Percentiles rank a stretch among this genome's conserved stretches.
Evolutionary conservation across 1,140 invertebrate genomes (phyloP).

Genomic region (Coenobita brevimanus): DNA sequence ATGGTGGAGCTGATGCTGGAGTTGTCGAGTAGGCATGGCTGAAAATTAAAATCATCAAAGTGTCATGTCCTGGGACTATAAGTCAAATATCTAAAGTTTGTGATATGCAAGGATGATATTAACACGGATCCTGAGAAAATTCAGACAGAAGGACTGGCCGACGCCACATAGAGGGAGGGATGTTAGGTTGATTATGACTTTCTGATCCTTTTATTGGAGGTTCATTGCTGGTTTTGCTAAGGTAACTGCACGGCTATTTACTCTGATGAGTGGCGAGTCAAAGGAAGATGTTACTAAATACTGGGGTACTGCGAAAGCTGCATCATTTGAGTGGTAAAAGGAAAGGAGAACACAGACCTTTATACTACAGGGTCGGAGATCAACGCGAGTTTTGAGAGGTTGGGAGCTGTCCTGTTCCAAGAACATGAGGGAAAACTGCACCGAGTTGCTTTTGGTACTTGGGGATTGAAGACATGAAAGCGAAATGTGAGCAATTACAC

Average conservation of each 20-base stretch:
- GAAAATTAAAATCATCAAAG: too few relatives aligned
- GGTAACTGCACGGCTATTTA: neutral
- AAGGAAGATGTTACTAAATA: neutral
- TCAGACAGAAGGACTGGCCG: neutral
- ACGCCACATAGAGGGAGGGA: neutral
- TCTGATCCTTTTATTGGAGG: conserved; percentile 13
- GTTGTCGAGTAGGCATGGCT: too few relatives aligned
- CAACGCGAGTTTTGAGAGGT: neutral
- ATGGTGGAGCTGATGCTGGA: too few relatives aligned
- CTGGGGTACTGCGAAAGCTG: neutral
- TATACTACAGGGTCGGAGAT: neutral
- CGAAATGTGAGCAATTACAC: conserved; percentile 22
- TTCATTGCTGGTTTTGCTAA: neutral
- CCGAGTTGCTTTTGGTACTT: neutral
- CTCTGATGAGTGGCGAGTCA: neutral
- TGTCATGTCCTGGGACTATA: too few relatives aligned
- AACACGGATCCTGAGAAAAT: conserved; percentile 32
- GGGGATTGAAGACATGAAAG: conserved; percentile 1
- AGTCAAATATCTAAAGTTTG: neutral
- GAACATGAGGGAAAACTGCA: conserved; percentile 4
- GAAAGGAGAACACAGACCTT: neutral
- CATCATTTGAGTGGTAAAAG: neutral
- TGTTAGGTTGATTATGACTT: neutral
- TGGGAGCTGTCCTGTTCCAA: neutral
- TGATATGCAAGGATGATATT: neutral